Evolutionary conservation across 2,888 invertebrate genomes (phyloP).

Genomic region (Cyclophora punctaria): DNA sequence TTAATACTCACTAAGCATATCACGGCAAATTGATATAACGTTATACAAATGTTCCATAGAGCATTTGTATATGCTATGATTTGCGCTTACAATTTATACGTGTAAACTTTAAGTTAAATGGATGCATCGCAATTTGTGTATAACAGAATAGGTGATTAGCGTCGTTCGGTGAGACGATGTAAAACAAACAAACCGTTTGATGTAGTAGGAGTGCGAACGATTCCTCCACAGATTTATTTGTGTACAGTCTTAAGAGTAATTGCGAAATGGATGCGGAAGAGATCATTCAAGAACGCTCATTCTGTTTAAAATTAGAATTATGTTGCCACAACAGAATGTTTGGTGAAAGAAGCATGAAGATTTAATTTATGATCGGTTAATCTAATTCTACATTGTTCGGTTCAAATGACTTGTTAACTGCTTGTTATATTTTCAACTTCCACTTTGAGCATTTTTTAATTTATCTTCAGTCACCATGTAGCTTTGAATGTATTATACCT

Average conservation of each 20-base stretch:
- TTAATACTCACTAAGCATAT: slow-evolving; percentile 23
- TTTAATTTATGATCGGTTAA: no score
- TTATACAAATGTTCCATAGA: no score
- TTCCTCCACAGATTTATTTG: slow-evolving; percentile 34
- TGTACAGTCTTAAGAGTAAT: slow-evolving; percentile 28
- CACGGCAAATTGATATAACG: background rate
- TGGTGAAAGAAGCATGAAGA: no score
- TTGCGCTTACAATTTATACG: no score
- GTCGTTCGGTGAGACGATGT: slow-evolving; percentile 2
- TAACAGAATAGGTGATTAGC: slow-evolving; percentile 8
- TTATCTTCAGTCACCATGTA: no score
- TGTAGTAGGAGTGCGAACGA: slow-evolving; percentile 7
- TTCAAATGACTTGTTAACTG: no score
- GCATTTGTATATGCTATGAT: no score
- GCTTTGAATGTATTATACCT: no score
- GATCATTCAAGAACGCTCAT: slow-evolving; percentile 21
- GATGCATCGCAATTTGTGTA: slow-evolving; percentile 3
- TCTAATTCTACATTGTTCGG: no score
- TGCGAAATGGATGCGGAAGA: slow-evolving; percentile 48
- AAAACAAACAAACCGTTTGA: slow-evolving; percentile 10
- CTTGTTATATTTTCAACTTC: no score
- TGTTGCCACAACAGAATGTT: slow-evolving; percentile 4
- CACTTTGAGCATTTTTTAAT: no score
- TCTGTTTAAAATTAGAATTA: slow-evolving; percentile 27
- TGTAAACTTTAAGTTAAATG: background rate